Conservation (phyloP, 2,888 invertebrate genomes). For the Incurvaria masculella region DNA sequence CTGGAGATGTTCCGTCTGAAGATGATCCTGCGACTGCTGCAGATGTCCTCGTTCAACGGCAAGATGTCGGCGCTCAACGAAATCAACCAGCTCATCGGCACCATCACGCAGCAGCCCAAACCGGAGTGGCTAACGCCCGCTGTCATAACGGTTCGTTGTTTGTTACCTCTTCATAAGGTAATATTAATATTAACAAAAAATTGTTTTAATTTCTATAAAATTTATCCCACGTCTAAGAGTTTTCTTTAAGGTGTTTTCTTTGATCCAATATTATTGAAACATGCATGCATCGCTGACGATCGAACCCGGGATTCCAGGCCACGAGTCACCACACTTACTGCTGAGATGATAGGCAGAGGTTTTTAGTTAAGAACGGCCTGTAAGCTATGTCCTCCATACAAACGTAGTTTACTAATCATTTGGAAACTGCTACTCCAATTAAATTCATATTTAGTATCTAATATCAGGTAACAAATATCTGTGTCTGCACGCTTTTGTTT, state of each 20-base stretch:
- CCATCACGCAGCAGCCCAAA: slow-evolving; percentile 88
- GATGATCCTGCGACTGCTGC: slow-evolving; percentile 90
- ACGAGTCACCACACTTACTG: no score
- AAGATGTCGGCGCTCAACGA: slow-evolving; percentile 99
- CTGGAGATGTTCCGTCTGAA: slow-evolving; percentile 94
- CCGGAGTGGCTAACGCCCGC: slow-evolving; percentile 92
- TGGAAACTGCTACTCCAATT: no score
- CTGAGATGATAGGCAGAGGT: no score
- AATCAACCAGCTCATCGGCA: slow-evolving; percentile 93
- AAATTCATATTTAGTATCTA: no score
- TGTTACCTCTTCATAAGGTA: neutral
- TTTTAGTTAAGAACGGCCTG: no score
- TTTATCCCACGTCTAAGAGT: neutral
- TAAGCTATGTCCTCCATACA: no score
- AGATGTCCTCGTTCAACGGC: slow-evolving; percentile 97
- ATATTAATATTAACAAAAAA: neutral
- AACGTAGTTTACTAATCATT: no score
- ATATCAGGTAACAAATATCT: no score
- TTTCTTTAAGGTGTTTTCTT: neutral
- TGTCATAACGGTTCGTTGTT: slow-evolving; percentile 84
- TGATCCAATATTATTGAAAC: neutral
- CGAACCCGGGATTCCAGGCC: no score
- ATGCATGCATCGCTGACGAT: neutral
- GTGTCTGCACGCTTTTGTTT: no score
- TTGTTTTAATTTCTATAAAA: neutral